Conservation (phyloP, 2,888 invertebrate genomes). For the Latheticus oryzae region DNA sequence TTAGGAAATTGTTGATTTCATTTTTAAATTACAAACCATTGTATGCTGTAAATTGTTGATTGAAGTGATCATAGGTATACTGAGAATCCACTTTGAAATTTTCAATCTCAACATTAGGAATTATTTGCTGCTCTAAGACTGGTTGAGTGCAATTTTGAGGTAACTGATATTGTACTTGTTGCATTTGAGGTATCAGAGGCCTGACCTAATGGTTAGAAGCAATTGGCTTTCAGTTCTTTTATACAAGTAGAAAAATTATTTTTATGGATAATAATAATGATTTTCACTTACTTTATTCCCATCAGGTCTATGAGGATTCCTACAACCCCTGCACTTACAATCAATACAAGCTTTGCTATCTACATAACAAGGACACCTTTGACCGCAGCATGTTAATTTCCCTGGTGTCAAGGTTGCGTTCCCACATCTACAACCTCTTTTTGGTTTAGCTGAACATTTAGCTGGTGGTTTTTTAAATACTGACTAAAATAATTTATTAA, state of each 20-base stretch:
- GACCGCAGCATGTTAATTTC: constrained; percentile 92
- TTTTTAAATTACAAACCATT: constrained; percentile 62
- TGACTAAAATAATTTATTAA: constrained; percentile 54
- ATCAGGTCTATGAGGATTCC: constrained; percentile 89
- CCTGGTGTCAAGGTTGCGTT: constrained; percentile 90
- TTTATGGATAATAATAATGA: no score
- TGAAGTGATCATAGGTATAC: constrained; percentile 47
- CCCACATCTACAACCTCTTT: constrained; percentile 89
- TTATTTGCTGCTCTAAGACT: constrained; percentile 45
- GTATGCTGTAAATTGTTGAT: constrained; percentile 51
- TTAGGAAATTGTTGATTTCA: no score
- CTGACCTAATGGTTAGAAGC: constrained; percentile 54
- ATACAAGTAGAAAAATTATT: constrained; percentile 40
- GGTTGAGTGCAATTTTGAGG: constrained; percentile 43
- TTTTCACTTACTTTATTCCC: constrained; percentile 81
- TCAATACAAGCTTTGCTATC: constrained; percentile 89
- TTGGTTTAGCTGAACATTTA: constrained; percentile 66
- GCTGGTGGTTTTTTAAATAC: constrained; percentile 67
- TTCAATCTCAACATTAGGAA: constrained; percentile 56
- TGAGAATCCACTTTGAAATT: constrained; percentile 53
- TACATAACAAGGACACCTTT: constrained; percentile 94
- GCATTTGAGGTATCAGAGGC: constrained; percentile 56
- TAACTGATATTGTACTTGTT: constrained; percentile 55
- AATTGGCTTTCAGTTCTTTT: constrained; percentile 41
- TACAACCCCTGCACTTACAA: constrained; percentile 92